Conservation (phyloP, 2,113 vertebrate species). For the Lagopus muta region DNA sequence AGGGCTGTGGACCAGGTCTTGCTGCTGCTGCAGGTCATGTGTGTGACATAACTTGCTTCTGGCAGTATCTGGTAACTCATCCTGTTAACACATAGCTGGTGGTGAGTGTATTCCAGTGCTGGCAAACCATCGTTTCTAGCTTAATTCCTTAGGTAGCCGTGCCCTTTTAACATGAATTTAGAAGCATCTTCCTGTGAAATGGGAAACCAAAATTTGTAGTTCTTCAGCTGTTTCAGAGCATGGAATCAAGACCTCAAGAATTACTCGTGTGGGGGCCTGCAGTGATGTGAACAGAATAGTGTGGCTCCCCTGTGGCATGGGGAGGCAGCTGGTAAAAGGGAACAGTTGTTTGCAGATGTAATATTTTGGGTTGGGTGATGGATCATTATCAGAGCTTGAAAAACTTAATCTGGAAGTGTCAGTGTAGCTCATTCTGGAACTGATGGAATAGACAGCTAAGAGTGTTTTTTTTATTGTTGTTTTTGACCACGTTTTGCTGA, state of each 20-base stretch:
- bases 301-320: background rate
- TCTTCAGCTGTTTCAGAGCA: background rate
- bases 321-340: background rate
- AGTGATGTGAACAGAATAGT: background rate
- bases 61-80: background rate
- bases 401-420: background rate
- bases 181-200: background rate
- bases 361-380: background rate
- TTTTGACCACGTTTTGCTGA: background rate
- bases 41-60: background rate
- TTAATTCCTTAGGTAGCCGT: background rate
- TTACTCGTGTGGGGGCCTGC: rapidly evolving
- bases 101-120: background rate
- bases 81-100: background rate
- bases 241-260: background rate
- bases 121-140: background rate
- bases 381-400: background rate
- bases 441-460: background rate
- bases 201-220: too few species aligned
- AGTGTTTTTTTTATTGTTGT: background rate
- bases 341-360: background rate
- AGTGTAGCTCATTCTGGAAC: background rate
- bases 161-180: background rate
- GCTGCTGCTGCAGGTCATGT: background rate
- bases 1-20: background rate